Base-by-base conservation (phyloP, 2,113 vertebrate species). In the Hirundichthys speculiger region DNA sequence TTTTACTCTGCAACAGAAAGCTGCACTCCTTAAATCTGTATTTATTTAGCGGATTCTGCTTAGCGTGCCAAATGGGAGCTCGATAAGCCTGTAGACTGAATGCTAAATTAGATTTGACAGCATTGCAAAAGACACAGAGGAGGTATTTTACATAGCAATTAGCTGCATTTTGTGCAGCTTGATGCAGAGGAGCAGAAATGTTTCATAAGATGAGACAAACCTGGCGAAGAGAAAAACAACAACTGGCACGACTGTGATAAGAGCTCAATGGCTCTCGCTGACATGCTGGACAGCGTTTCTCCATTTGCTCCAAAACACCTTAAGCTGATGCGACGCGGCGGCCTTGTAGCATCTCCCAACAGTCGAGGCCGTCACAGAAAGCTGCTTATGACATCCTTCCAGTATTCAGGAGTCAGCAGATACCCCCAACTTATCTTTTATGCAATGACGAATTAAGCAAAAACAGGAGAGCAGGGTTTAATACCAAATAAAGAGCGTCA, bases 311-410 rank as follows among this genome's bases (percentile, higher is more conserved):
- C 15, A 18, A 51, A 69, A 60, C 69, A 62, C 65, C 59, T 39
- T 13, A 63, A 70, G 58, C 76, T 52, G 56, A 48, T 58, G 50
- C 7, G 54, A n/a, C 5, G n/a, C 59, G 20, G 65, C 5, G 10
- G 34, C 58, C 41, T 68, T 64, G 19, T 3, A 13, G 65, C 16
- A 14, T 63, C 69, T 53, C 38, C 12, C 57, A 15, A 47, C 68
- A 55, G 64, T 65, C 69, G 20, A 27, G 43, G 51, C 59, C 24
- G n/a, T 58, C 79, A 57, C 20, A 20, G 14, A 69, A 85, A 86
- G 81, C 81, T 73, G 79, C 77, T 88, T 79, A 83, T 65, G 79
- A 77, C 69, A 70, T 61, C 45, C 75, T 58, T 68, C 6, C 13
- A 16, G 24, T 25, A 7, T 10, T 4, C 39, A 43, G 42, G 45